Base-by-base conservation (phyloP, 2,888 invertebrate species). In the Morpho helenor region DNA sequence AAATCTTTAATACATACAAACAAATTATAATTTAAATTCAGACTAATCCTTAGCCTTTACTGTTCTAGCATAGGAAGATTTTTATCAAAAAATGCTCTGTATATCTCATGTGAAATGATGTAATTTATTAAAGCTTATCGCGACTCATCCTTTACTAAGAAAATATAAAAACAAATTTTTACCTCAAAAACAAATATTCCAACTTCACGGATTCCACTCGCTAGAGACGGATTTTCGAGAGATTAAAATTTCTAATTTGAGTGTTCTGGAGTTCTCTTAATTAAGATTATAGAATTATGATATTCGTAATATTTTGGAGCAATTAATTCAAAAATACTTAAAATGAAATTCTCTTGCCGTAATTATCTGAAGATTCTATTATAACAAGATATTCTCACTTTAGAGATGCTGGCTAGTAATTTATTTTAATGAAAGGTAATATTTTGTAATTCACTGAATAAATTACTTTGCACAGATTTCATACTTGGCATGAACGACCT, bases 201-300 rank as follows among this genome's bases (percentile, higher is more conserved):
- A 72, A 74, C 70, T 79, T 72, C 66, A 70, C 74, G 76, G 76
- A 71, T 75, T 74, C 72, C 67, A 69, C 68, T 70, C 71, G 65
- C 71, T 68, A 70, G 63, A 62, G 67, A 64, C 65, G 76, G 83
- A 81, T 85, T 86, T 83, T 70, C 73, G 74, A 69, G 70, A 79
- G 82, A 84, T 87, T 85, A 83, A 84, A 86, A 82, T 83, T 83
- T 84, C 73, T 80, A 84, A 87, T 84, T 84, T 81, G 76, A 78
- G 72, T 78, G 78, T 76, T 71, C 79, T 76, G 75, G 84, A 87
- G 77, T 84, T 80, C 80, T 83, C 83, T 82, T 84, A 86, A 89
- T 89, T 87, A 86, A 86, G 84, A 87, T 89, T 86, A 87, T 79
- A 76, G 81, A 82, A 88, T 88, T 84, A 86, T 85, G 83, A 84